phyloP scores from a whole-genome alignment of 1,140 invertebrate species.

The Aphelinus certus region DNA sequence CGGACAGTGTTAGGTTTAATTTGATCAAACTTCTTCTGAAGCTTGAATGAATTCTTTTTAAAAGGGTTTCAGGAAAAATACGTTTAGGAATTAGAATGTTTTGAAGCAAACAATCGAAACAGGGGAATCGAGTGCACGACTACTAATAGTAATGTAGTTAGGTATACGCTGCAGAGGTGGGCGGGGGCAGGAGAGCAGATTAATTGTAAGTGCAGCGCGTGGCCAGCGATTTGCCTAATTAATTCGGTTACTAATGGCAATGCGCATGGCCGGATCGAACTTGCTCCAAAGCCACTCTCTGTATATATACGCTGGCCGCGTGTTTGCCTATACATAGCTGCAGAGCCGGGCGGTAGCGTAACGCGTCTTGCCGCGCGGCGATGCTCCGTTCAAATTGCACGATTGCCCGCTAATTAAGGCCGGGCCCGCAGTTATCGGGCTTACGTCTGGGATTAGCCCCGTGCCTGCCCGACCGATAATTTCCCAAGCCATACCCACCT shows the following conservation, averaged over 20 bases:
- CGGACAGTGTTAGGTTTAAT: too few species aligned
- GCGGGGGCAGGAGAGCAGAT: slow-evolving; percentile 47
- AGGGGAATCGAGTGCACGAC: too few species aligned
- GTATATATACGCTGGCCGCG: too few species aligned
- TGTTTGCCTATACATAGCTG: too few species aligned
- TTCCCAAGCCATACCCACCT: not conserved
- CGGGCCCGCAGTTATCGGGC: slow-evolving; percentile 12
- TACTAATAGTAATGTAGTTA: too few species aligned
- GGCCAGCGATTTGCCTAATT: slow-evolving; percentile 64
- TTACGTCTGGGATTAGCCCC: not conserved
- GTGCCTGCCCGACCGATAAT: not conserved
- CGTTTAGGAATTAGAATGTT: too few species aligned
- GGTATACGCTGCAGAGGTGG: not conserved
- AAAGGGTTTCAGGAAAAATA: too few species aligned
- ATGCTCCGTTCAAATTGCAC: slow-evolving; percentile 28
- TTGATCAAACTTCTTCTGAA: too few species aligned
- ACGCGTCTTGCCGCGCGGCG: not conserved
- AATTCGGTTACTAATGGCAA: slow-evolving; percentile 64
- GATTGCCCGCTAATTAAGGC: slow-evolving; percentile 31
- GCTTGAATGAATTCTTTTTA: too few species aligned
- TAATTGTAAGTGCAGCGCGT: slow-evolving; percentile 59
- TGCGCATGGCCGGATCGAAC: slow-evolving; percentile 43
- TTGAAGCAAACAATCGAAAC: too few species aligned
- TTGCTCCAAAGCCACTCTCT: slow-evolving; percentile 8
- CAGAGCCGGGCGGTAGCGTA: too few species aligned